Percentiles rank a stretch among this genome's conserved stretches.
Evolutionary conservation across 1,140 invertebrate species (phyloP).

Genomic region (Stegodyphus dumicola): DNA sequence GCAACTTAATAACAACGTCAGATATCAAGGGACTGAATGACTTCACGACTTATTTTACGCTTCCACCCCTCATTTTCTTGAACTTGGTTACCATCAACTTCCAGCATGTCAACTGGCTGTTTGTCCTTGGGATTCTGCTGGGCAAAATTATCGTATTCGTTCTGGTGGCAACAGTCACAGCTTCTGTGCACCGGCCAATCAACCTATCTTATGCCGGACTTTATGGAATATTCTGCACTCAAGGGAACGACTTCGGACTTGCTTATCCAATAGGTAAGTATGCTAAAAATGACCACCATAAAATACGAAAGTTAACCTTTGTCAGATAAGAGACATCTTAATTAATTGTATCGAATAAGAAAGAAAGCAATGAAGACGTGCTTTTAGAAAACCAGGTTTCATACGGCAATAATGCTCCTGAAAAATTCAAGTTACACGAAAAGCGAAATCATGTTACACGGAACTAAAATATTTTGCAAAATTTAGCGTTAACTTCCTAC

Average conservation of each 20-base stretch:
- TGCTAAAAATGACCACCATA: background rate
- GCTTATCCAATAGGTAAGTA: constrained; percentile 80
- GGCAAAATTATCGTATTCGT: constrained; percentile 90
- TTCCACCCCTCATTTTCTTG: constrained; percentile 92
- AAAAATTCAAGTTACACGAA: too few relatives aligned
- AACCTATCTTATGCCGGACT: constrained; percentile 87
- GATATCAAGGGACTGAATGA: constrained; percentile 92
- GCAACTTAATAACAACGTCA: constrained; percentile 82
- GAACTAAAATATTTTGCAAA: too few relatives aligned
- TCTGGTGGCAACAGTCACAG: constrained; percentile 80
- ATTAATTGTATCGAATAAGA: too few relatives aligned
- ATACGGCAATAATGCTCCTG: too few relatives aligned
- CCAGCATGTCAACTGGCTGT: constrained; percentile 83
- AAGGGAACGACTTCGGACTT: constrained; percentile 98
- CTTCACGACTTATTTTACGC: constrained; percentile 93
- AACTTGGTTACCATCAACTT: constrained; percentile 89
- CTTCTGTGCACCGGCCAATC: constrained; percentile 82
- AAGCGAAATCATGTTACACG: too few relatives aligned
- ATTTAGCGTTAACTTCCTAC: too few relatives aligned
- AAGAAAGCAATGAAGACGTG: too few relatives aligned
- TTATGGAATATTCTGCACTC: constrained; percentile 95
- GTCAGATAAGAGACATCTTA: too few relatives aligned
- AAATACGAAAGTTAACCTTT: too few relatives aligned
- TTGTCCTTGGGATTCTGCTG: constrained; percentile 83
- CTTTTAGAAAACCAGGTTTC: too few relatives aligned